Conservation (phyloP, 2,888 invertebrate genomes). For the Leptopterna dolabrata region DNA sequence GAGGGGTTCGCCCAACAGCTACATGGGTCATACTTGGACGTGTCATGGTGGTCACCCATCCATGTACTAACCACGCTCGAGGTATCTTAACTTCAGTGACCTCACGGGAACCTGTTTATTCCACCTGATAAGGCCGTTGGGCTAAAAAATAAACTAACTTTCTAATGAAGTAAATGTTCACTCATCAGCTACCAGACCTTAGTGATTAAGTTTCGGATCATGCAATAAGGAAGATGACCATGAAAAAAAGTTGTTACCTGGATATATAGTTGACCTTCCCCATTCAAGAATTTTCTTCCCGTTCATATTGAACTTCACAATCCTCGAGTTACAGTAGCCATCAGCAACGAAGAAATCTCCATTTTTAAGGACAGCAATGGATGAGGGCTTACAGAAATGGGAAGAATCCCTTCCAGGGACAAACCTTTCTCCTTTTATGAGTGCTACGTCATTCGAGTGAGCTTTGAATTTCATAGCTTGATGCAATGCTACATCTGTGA, state of each 20-base stretch:
- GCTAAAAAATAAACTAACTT: no score
- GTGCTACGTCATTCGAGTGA: constrained; percentile 75
- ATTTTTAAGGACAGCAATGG: constrained; percentile 86
- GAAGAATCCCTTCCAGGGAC: constrained; percentile 82
- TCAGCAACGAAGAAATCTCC: constrained; percentile 96
- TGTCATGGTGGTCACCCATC: no score
- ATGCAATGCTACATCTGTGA: constrained; percentile 96
- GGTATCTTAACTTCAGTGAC: no score
- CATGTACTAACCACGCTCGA: no score
- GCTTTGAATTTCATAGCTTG: constrained; percentile 91
- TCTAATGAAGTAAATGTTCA: no score
- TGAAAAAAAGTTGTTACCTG: constrained; percentile 60
- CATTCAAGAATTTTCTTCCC: constrained; percentile 68
- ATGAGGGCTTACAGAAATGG: constrained; percentile 94
- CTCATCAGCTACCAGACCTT: no score
- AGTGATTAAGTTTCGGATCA: no score
- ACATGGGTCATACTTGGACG: no score
- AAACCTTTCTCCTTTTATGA: constrained; percentile 87
- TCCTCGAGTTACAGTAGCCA: constrained; percentile 91
- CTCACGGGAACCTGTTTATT: no score
- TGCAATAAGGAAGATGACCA: no score
- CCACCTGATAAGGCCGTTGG: no score
- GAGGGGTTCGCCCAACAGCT: no score
- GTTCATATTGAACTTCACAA: constrained; percentile 80
- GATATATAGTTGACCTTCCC: constrained; percentile 62